Percentiles rank a stretch among this genome's conserved stretches.
Evolutionary conservation across 2,888 invertebrate species (phyloP).

Genomic region (Fragum sueziense): DNA sequence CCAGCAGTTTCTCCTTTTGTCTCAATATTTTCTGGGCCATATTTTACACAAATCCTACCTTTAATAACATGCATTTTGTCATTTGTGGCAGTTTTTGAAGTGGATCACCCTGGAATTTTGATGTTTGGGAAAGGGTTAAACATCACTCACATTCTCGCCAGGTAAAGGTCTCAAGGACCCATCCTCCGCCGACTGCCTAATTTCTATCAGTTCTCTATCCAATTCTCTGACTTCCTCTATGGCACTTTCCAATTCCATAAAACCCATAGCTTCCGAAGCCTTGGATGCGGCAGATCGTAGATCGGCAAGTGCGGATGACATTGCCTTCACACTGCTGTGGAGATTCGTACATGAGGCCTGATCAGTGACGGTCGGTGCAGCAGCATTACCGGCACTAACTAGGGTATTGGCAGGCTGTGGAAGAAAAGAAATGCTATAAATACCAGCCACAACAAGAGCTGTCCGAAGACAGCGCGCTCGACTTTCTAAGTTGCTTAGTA

Average conservation of each 20-base stretch:
- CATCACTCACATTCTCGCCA: slow-evolving; percentile 89
- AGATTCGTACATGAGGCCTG: slow-evolving; percentile 90
- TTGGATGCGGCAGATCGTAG: slow-evolving; percentile 85
- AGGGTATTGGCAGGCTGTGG: slow-evolving; percentile 85
- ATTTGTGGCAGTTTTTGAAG: too few relatives aligned
- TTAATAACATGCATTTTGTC: too few relatives aligned
- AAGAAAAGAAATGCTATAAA: not conserved
- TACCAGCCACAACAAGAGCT: too few relatives aligned
- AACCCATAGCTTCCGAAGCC: slow-evolving; percentile 82
- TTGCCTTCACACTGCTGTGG: slow-evolving; percentile 87
- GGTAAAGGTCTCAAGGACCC: slow-evolving; percentile 91
- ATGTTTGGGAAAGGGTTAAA: too few relatives aligned
- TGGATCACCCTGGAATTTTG: too few relatives aligned
- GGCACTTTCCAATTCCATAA: slow-evolving; percentile 91
- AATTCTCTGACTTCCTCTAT: slow-evolving; percentile 91
- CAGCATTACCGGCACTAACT: slow-evolving; percentile 90
- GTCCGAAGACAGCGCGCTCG: too few relatives aligned
- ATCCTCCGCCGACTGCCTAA: slow-evolving; percentile 89
- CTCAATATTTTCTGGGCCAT: too few relatives aligned
- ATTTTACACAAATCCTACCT: too few relatives aligned
- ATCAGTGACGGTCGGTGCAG: slow-evolving; percentile 92
- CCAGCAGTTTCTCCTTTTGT: too few relatives aligned
- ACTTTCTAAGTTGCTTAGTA: too few relatives aligned
- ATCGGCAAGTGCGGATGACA: slow-evolving; percentile 86
- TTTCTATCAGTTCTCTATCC: slow-evolving; percentile 91